phyloP scores from a whole-genome alignment of 2,888 invertebrate species.

The Aricia artaxerxes region DNA sequence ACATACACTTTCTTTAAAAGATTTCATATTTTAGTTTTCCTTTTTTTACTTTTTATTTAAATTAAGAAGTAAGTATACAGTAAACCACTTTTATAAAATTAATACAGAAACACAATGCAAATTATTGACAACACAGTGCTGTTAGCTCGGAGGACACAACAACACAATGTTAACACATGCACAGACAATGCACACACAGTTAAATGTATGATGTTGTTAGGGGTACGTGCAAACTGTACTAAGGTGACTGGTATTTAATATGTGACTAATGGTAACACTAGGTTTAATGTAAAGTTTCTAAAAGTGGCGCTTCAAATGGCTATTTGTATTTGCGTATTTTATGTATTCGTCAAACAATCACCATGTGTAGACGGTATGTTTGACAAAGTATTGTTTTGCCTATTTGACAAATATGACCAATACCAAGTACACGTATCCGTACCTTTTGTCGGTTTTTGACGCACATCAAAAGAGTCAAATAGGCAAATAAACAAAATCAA shows the following conservation, averaged over 20 bases:
- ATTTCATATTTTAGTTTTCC: neutral
- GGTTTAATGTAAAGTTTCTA: neutral
- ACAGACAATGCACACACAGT: conserved; percentile 40
- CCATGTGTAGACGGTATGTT: too few relatives aligned
- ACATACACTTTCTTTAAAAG: neutral
- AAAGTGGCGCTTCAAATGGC: too few relatives aligned
- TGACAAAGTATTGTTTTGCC: too few relatives aligned
- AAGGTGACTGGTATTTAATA: neutral
- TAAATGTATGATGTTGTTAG: conserved; percentile 9
- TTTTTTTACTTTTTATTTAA: neutral
- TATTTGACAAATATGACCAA: too few relatives aligned
- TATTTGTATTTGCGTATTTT: too few relatives aligned
- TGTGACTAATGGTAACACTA: neutral
- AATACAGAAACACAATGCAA: conserved; percentile 37
- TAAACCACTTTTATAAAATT: conserved; percentile 33
- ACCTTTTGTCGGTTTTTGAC: too few relatives aligned
- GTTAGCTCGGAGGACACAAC: conserved; percentile 34
- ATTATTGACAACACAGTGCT: conserved; percentile 28
- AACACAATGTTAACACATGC: conserved; percentile 35
- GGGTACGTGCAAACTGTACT: neutral
- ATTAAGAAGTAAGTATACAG: neutral
- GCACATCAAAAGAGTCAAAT: too few relatives aligned
- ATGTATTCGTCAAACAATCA: too few relatives aligned
- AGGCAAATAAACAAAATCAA: too few relatives aligned
- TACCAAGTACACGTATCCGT: too few relatives aligned